Base-by-base conservation (phyloP, 2,888 invertebrate genomes). In the Augiades crinisus region DNA sequence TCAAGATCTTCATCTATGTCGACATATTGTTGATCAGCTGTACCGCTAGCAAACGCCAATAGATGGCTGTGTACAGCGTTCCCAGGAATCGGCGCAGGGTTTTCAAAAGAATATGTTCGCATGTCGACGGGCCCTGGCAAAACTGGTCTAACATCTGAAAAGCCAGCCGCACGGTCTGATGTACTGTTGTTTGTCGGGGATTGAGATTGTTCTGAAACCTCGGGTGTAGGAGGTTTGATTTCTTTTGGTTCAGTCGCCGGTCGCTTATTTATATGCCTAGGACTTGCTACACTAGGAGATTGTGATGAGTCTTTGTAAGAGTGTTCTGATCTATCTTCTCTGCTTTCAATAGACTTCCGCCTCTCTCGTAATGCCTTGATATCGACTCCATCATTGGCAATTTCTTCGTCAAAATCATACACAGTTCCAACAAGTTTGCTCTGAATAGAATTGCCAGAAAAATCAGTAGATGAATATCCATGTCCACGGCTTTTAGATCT, bases 61-160 rank as follows among this genome's bases (percentile, higher is more conserved):
- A 95, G 74, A 70, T 94, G 92, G 31, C 65, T 92, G 51, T 91
- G 91, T 59, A 92, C 93, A 0, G 92, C 90, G 57, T 93, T 93
- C 3, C 84, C 85, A 13, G 92, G 90, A 0, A 89, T 78, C 38
- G 91, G 91, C 1, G 86, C 83, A 53, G 91, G 90, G 17, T 91
- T 90, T 57, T 93, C 93, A 54, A 91, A 89, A 1, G 91, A 85
- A 72, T 96, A 96, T 0, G 96, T 96, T 47, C 96, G 92, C 96
- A 96, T 96, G 73, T 96, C 96, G 0, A 96, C 96, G 0, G 96
- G 96, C 1, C 96, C 96, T 0, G 96, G 96, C 57, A 96, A 77
- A 44, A 96, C 92, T 0, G 95, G 94, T 60, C 93, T 91, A 5
- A 94, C 94, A 40, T 93, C 91, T 37, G 92, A 78, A 55, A 83